Evolutionary conservation across 37 sponge, comb jelly and placozoan genomes (phyloP).

Genomic region (Oopsacas minuta): DNA sequence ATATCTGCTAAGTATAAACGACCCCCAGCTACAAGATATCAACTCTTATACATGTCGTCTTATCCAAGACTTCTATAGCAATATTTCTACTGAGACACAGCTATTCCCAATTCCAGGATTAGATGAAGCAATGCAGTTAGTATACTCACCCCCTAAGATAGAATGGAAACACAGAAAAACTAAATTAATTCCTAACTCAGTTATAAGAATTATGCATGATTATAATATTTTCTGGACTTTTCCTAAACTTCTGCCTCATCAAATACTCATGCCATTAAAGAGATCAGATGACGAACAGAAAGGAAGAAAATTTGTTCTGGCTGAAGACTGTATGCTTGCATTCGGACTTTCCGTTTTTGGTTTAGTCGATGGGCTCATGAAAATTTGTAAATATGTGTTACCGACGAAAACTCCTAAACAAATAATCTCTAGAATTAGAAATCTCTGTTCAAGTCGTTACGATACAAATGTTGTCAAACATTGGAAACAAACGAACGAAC

Average conservation of each 20-base stretch:
- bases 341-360: conserved; percentile 11
- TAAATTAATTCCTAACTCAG: background rate
- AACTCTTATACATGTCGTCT: background rate
- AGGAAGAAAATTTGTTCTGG: conserved; percentile 16
- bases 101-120: background rate
- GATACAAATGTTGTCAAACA: background rate
- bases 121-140: background rate
- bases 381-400: background rate
- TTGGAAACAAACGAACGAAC: background rate
- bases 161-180: background rate
- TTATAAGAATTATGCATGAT: background rate
- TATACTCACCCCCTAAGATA: background rate
- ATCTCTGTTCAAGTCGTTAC: conserved; percentile 16
- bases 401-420: conserved; percentile 6
- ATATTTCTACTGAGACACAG: background rate
- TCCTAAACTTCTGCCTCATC: conserved; percentile 10
- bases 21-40: background rate
- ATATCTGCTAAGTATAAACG: background rate
- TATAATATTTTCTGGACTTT: background rate
- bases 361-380: background rate
- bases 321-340: background rate
- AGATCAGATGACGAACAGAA: conserved; percentile 7
- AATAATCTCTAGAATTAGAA: background rate
- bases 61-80: background rate
- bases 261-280: background rate